Conservation (phyloP, 2,888 invertebrate species). For the Lampropteryx suffumata region DNA sequence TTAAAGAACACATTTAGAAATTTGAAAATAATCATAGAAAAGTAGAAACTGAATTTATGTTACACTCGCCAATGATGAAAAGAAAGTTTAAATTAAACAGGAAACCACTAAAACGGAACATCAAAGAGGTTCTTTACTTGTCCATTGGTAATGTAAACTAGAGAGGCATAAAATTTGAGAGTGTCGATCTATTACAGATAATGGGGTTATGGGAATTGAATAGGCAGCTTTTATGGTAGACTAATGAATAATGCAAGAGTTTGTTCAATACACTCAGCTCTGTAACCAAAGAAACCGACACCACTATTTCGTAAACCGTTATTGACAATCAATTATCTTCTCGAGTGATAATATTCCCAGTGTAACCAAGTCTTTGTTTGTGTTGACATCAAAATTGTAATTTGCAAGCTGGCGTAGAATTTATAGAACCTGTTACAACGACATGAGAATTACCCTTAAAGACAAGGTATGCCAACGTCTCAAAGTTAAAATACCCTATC, state of each 20-base stretch:
- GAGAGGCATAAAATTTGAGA: slow-evolving; percentile 37
- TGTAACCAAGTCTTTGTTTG: slow-evolving; percentile 2
- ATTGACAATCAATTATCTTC: slow-evolving; percentile 19
- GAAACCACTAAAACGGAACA: slow-evolving; percentile 40
- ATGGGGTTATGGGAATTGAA: slow-evolving; percentile 32
- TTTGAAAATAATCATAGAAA: slow-evolving; percentile 9
- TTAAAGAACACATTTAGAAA: slow-evolving; percentile 10
- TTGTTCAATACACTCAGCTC: slow-evolving; percentile 17
- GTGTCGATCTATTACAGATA: slow-evolving; percentile 36
- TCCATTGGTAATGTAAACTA: slow-evolving; percentile 37
- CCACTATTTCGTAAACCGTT: slow-evolving; percentile 14
- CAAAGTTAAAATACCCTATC: background rate
- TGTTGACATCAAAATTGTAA: slow-evolving; percentile 5
- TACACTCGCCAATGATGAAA: slow-evolving; percentile 31
- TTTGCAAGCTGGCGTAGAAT: background rate
- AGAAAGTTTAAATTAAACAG: slow-evolving; percentile 38
- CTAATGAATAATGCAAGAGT: slow-evolving; percentile 36
- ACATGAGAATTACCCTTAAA: too few relatives aligned
- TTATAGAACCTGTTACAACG: background rate
- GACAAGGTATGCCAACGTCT: background rate
- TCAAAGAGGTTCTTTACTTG: slow-evolving; percentile 39
- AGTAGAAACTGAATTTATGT: slow-evolving; percentile 18
- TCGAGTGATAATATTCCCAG: slow-evolving; percentile 9
- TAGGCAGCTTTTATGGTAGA: slow-evolving; percentile 28
- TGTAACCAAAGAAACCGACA: slow-evolving; percentile 15